Evolutionary conservation across 2,113 vertebrate genomes (phyloP).

Genomic region (Hemichromis elongatus): DNA sequence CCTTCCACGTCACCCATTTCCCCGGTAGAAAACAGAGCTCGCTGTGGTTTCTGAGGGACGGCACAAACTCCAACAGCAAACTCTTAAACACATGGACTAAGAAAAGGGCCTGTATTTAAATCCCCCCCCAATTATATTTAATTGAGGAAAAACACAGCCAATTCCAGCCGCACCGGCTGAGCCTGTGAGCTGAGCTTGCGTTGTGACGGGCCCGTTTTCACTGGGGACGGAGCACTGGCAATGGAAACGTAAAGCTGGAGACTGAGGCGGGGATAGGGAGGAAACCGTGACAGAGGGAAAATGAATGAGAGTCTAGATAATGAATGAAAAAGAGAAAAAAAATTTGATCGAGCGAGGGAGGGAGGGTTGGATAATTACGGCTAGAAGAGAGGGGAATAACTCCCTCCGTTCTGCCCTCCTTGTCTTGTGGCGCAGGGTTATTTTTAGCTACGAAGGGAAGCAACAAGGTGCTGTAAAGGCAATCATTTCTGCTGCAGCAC

Average conservation of each 20-base stretch:
- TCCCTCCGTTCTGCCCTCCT: constrained; percentile 37
- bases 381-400: neutral
- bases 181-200: constrained; percentile 35
- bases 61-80: constrained; percentile 30
- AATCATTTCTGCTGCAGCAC: constrained; percentile 63
- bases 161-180: constrained; percentile 25
- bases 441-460: constrained; percentile 70
- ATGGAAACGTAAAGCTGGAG: constrained; percentile 29
- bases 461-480: constrained; percentile 64
- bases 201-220: constrained; percentile 48
- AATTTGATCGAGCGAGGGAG: constrained; percentile 17
- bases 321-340: constrained; percentile 29
- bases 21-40: constrained; percentile 31
- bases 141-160: constrained; percentile 63
- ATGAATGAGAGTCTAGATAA: constrained; percentile 9
- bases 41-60: constrained; percentile 52
- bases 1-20: constrained; percentile 36
- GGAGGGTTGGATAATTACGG: constrained; percentile 29
- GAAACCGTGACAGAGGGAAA: neutral
- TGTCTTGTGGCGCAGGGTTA: constrained; percentile 61
- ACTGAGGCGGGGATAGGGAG: neutral
- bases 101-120: constrained; percentile 66
- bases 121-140: constrained; percentile 67
- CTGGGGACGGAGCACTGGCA: constrained; percentile 23
- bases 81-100: constrained; percentile 43